phyloP scores from a whole-genome alignment of 2,113 vertebrate species.

The Andinoacara biseriatus region DNA sequence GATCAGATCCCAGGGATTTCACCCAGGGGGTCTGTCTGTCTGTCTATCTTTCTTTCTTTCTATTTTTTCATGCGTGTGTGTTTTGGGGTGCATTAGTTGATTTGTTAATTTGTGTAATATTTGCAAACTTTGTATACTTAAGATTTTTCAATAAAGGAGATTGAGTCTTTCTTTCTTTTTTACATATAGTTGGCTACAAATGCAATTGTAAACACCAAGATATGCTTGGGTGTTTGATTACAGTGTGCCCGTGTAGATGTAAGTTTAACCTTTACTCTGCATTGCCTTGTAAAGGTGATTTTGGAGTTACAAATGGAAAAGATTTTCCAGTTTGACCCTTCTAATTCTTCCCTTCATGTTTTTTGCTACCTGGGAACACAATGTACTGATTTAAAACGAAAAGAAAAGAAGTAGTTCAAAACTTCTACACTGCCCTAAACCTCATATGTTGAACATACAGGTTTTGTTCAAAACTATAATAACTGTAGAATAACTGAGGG shows the following conservation, averaged over 20 bases:
- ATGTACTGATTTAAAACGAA: background rate
- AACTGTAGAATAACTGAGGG: background rate
- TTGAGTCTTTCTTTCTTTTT: background rate
- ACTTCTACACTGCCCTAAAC: no score
- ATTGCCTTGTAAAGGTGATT: background rate
- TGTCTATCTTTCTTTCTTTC: no score
- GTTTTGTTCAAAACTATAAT: background rate
- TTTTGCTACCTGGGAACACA: background rate
- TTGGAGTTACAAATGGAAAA: background rate
- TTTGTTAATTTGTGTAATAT: no score
- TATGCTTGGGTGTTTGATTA: background rate
- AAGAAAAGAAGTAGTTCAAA: no score
- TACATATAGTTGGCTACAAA: background rate
- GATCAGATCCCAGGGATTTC: background rate
- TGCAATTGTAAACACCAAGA: background rate
- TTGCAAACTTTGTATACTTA: no score
- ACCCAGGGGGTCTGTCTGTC: no score
- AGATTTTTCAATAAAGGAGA: no score
- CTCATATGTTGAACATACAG: no score
- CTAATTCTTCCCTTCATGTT: background rate
- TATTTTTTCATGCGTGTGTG: no score
- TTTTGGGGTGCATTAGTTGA: no score
- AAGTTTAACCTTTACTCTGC: background rate
- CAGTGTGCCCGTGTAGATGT: background rate
- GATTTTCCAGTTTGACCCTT: background rate